phyloP scores from a whole-genome alignment of 2,888 invertebrate species.

The Celastrina argiolus region DNA sequence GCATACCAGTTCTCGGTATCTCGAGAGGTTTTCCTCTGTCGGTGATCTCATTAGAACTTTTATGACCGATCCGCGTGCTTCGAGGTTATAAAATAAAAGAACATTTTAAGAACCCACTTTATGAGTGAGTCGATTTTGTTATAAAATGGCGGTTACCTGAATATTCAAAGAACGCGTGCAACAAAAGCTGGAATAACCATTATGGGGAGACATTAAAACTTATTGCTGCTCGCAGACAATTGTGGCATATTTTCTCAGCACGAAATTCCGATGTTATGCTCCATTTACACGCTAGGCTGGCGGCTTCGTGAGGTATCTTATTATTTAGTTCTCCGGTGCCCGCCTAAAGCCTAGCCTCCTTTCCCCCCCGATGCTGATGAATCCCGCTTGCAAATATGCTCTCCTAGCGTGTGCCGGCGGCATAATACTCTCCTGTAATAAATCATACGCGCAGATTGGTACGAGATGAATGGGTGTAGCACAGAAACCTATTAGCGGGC shows the following conservation, averaged over 20 bases:
- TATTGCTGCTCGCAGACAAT: neutral
- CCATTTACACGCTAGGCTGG: neutral
- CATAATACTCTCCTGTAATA: neutral
- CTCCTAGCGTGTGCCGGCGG: neutral
- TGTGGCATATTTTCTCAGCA: neutral
- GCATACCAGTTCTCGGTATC: neutral
- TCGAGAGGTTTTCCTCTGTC: neutral
- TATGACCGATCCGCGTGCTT: neutral
- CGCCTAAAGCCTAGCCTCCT: too few species aligned
- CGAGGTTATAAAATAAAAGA: neutral
- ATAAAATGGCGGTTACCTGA: neutral
- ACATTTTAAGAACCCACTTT: neutral
- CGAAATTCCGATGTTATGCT: neutral
- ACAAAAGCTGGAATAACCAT: neutral
- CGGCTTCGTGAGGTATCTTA: neutral
- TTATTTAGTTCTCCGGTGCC: neutral
- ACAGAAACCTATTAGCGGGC: neutral
- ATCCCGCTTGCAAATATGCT: neutral
- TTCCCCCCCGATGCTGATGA: neutral
- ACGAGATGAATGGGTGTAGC: neutral
- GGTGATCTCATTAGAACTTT: neutral
- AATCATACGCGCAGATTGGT: neutral
- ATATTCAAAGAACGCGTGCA: neutral
- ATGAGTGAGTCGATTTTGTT: neutral
- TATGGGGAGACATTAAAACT: neutral